phyloP scores from a whole-genome alignment of 2,888 invertebrate species.

The Mesorhabditis belari region DNA sequence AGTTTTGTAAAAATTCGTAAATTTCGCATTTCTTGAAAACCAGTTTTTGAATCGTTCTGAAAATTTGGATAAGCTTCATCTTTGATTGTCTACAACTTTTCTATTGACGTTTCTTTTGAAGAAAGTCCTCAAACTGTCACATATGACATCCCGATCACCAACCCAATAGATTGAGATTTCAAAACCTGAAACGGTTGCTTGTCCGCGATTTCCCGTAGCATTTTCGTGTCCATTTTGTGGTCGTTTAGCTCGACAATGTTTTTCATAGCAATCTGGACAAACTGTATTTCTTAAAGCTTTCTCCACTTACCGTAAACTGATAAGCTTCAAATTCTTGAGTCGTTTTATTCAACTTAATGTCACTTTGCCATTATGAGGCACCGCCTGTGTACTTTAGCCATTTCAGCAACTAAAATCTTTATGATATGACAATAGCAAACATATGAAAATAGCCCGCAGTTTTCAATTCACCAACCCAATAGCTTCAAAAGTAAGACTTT shows the following conservation, averaged over 20 bases:
- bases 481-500: no score
- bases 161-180: conserved; percentile 14
- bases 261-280: conserved; percentile 46
- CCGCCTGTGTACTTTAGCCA: conserved; percentile 52
- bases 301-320: conserved; percentile 39
- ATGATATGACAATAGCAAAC: no score
- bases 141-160: no score
- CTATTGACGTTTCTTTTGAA: no score
- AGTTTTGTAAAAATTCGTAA: no score
- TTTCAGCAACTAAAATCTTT: conserved; percentile 28
- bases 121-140: no score
- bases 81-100: no score
- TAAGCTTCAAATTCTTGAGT: conserved; percentile 30
- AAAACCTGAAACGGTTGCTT: conserved; percentile 34
- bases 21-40: no score
- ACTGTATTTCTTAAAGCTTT: conserved; percentile 2
- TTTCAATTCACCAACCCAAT: no score
- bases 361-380: conserved; percentile 43
- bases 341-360: conserved; percentile 40
- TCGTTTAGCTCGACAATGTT: conserved; percentile 51
- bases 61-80: no score
- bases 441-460: no score
- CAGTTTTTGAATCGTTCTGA: no score
- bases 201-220: conserved; percentile 45
- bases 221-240: conserved; percentile 45